phyloP scores from a whole-genome alignment of 1,140 invertebrate genomes.

The Colletes latitarsis region DNA sequence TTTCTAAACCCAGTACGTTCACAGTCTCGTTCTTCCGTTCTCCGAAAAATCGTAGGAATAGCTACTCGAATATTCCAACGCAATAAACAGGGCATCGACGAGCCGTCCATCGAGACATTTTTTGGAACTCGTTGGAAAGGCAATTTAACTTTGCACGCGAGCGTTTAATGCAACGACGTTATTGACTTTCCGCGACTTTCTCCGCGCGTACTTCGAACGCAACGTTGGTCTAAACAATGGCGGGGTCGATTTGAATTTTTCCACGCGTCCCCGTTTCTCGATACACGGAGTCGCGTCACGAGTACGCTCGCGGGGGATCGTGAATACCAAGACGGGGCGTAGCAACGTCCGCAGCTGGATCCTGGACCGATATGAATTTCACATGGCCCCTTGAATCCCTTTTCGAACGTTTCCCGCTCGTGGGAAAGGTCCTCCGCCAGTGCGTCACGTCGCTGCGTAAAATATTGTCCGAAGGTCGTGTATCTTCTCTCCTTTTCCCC shows the following conservation, averaged over 20 bases:
- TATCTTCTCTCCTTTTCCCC: no score
- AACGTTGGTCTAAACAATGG: conserved; percentile 1
- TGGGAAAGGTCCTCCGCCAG: neutral
- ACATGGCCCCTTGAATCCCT: neutral
- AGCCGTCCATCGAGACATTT: conserved; percentile 31
- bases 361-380: conserved; percentile 4
- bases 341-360: no score
- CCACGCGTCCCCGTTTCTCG: neutral
- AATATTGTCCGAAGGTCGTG: conserved; percentile 42
- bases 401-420: neutral
- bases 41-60: neutral
- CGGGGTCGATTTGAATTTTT: conserved; percentile 10
- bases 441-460: conserved; percentile 19
- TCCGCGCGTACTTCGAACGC: neutral
- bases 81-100: neutral
- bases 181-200: conserved; percentile 51
- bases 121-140: conserved; percentile 65
- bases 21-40: no score
- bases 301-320: no score
- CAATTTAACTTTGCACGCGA: conserved; percentile 59
- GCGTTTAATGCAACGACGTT: conserved; percentile 48
- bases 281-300: neutral
- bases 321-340: neutral
- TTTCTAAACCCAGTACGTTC: no score
- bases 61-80: neutral